A percentile compares a stretch with the other conserved stretches of the same genome.
Conservation (phyloP, 2,797 vertebrate genomes). For the Cirrhinus mrigala region DNA sequence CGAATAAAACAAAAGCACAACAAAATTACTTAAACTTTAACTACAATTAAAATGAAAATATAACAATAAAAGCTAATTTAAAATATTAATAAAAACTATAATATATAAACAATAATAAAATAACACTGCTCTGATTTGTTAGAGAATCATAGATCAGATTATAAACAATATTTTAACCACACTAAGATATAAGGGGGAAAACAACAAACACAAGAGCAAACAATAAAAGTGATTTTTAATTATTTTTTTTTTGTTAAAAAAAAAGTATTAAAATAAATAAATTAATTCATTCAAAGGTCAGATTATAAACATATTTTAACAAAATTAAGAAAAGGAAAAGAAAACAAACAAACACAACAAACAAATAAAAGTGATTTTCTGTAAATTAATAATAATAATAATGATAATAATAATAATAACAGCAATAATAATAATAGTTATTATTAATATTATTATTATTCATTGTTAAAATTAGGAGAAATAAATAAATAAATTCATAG, state of each 20-base stretch:
- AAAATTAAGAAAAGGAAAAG: too few species aligned
- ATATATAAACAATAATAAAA: not conserved
- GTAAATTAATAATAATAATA: too few species aligned
- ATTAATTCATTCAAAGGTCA: too few species aligned
- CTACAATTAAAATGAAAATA: not conserved
- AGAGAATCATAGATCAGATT: not conserved
- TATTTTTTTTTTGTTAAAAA: too few species aligned
- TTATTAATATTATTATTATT: too few species aligned
- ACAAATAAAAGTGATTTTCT: too few species aligned
- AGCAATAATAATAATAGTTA: not conserved
- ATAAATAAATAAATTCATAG: too few species aligned
- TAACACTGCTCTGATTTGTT: not conserved
- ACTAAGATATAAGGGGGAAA: not conserved
- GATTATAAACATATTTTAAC: too few species aligned
- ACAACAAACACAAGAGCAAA: not conserved
- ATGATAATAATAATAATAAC: too few species aligned
- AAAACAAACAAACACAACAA: too few species aligned
- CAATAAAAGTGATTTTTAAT: not conserved
- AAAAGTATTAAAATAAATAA: too few species aligned
- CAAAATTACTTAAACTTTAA: not conserved
- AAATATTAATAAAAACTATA: not conserved
- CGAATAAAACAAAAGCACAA: not conserved
- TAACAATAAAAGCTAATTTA: not conserved
- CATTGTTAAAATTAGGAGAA: too few species aligned
- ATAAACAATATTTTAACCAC: not conserved